Base-by-base conservation (phyloP, 2,113 vertebrate species). In the Sebastes fasciatus region DNA sequence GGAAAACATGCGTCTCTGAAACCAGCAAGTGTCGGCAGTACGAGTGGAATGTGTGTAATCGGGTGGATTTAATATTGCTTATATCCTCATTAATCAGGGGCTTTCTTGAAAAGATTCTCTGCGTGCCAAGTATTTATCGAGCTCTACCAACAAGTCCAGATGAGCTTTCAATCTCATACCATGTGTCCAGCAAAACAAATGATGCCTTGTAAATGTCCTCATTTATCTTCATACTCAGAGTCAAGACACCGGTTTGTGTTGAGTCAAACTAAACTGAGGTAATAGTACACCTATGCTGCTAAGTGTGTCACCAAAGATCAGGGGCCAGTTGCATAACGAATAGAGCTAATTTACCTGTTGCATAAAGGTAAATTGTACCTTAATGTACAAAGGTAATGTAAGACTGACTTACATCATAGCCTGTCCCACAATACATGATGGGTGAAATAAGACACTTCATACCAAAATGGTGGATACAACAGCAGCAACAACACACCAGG, bases 91-190 rank as follows among this genome's bases (percentile, higher is more conserved):
- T 52, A 45, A 55, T 51, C 4, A 1, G 67, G 58, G 65, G 26
- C 60, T 82, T 79, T 84, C 67, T 62, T 70, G 9, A 54, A 77
- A 68, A 34, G 19, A 40, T 66, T 74, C 26, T 62, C 21, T 60
- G 40, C 57, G 57, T 67, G 11, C 45, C 42, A 52, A 64, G 26
- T 57, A 10, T 67, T 79, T 58, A 49, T 73, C 43, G 17, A 65
- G 43, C 45, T 54, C 4, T 6, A 0, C 67, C 58, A 34, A 34
- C 34, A 34, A 7, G 6, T 57, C 34, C 45, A 61, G 17, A 23
- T 13, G 52, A 52, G 26, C 58, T 52, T 34, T n/a, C 34, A 34
- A 34, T 55, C 48, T 14, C 21, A 26, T 8, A 19, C 26, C 58
- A 23, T 43, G 34, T 45, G 21, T 34, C 14, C 49, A 43, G 6